A percentile compares a stretch with the other conserved stretches of the same genome.
These are phyloP conservation scores for Bolinopsis microptera DNA, from an alignment of 37 sponge, comb jelly and placozoan genomes.

Conservation along the genomic window DNA sequence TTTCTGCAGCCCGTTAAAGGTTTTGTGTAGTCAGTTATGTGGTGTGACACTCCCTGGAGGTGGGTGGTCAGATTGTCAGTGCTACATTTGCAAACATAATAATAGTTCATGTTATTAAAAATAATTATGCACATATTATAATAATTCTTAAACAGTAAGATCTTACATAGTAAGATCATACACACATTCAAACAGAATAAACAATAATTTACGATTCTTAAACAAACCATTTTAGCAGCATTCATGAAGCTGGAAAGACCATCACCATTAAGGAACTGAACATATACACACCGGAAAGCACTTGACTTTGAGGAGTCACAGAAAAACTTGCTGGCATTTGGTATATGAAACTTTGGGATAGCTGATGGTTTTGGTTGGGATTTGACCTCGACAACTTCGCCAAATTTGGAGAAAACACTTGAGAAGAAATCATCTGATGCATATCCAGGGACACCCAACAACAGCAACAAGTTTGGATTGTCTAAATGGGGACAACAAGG, in stretches of 20 bases:
- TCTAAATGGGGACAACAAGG: constrained; percentile 45
- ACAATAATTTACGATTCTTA: no score
- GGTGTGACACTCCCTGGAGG: not conserved
- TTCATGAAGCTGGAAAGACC: not conserved
- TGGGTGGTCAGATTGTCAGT: no score
- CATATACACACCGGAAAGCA: constrained; percentile 45
- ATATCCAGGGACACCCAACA: constrained; percentile 12
- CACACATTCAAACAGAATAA: no score
- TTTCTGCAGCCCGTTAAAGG: not conserved
- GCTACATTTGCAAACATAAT: no score
- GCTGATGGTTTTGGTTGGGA: constrained; percentile 54
- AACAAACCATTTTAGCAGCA: constrained; percentile 37
- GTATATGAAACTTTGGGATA: constrained; percentile 47
- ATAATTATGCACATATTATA: no score
- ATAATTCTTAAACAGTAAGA: no score
- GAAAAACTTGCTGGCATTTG: constrained; percentile 14
- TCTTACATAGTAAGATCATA: no score
- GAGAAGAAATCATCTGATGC: not conserved
- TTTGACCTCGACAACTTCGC: not conserved
- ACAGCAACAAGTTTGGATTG: not conserved
- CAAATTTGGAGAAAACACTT: not conserved
- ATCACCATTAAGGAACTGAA: not conserved
- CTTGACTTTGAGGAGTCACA: no score
- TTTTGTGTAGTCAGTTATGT: not conserved
- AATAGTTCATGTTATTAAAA: no score